These are phyloP conservation scores for Myrmecobius fasciatus DNA, from an alignment of 2,113 vertebrate species.

Conservation along the genomic window DNA sequence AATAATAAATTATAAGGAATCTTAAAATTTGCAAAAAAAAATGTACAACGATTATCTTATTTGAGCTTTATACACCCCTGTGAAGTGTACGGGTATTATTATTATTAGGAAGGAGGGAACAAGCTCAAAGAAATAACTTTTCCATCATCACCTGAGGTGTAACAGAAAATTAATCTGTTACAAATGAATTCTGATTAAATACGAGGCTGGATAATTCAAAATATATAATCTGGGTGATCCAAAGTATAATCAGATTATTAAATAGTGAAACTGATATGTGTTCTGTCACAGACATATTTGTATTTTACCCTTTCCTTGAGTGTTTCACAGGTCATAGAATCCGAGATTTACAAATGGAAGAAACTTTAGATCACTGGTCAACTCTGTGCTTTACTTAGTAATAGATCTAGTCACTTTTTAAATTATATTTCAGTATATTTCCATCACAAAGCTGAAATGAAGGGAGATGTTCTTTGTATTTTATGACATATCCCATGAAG, in stretches of 20 bases:
- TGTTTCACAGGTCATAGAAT: neutral
- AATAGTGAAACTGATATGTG: neutral
- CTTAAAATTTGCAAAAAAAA: neutral
- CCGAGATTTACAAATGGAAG: neutral
- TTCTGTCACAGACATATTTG: neutral
- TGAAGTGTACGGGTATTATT: neutral
- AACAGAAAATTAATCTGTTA: neutral
- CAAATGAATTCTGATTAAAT: neutral
- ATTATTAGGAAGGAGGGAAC: neutral
- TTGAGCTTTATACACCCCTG: neutral
- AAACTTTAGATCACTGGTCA: neutral
- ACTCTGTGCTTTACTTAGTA: neutral
- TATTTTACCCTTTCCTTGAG: neutral
- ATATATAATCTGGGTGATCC: neutral
- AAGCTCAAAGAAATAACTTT: neutral
- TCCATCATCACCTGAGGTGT: neutral
- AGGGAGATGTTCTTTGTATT: neutral
- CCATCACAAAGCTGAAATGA: neutral
- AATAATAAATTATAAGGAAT: neutral
- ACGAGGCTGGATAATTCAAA: neutral
- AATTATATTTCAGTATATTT: constrained; percentile 8
- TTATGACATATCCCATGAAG: neutral
- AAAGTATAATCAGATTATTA: neutral
- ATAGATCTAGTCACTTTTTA: neutral
- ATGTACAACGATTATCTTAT: neutral